Conservation (phyloP, 2,888 invertebrate genomes). For the Osedax frankpressi region DNA sequence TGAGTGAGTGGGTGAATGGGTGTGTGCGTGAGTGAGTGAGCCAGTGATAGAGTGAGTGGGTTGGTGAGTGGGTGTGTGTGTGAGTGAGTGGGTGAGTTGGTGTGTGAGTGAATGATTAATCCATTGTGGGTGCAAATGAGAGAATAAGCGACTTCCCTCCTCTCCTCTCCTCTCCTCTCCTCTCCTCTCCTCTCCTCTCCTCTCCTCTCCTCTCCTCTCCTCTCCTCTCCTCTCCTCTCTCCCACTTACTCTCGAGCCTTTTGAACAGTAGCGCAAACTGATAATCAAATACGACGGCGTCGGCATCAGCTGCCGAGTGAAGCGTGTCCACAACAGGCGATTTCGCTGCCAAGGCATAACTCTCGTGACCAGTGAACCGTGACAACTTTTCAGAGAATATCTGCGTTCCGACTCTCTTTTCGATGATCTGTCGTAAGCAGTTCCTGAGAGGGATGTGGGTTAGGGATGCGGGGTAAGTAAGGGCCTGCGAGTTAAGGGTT, state of each 20-base stretch:
- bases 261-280: slow-evolving; percentile 87
- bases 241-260: slow-evolving; percentile 46
- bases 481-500: too few relatives aligned
- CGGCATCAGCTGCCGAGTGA: slow-evolving; percentile 50
- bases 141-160: not conserved
- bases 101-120: too few relatives aligned
- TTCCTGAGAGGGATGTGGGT: slow-evolving; percentile 50
- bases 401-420: slow-evolving; percentile 75
- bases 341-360: slow-evolving; percentile 79
- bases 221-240: not conserved
- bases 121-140: not conserved
- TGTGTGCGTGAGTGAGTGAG: not conserved
- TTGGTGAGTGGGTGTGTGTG: too few relatives aligned
- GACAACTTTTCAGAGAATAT: slow-evolving; percentile 70
- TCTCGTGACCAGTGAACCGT: slow-evolving; percentile 74
- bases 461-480: too few relatives aligned
- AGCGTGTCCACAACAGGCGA: slow-evolving; percentile 75
- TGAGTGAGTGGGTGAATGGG: too few relatives aligned
- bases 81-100: too few relatives aligned
- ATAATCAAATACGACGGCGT: slow-evolving; percentile 79
- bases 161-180: too few relatives aligned
- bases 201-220: too few relatives aligned
- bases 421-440: slow-evolving; percentile 67
- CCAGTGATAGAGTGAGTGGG: too few relatives aligned
- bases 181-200: too few relatives aligned